Evolutionary conservation across 2,113 vertebrate species (phyloP).

Genomic region (Rutilus rutilus): DNA sequence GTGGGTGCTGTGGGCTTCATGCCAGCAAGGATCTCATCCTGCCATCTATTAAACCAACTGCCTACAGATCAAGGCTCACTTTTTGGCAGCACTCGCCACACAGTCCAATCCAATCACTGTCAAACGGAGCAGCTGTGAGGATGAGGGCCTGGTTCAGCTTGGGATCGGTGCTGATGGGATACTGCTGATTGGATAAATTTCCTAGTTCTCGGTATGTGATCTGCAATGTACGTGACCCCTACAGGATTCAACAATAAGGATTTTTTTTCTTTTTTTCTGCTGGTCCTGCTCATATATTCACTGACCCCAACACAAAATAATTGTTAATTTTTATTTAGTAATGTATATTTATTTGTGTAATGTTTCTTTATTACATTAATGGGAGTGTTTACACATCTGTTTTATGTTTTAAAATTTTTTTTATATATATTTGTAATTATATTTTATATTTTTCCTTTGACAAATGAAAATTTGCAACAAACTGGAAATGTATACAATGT

Average conservation of each 20-base stretch:
- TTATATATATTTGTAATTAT: too few species aligned
- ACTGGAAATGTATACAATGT: neutral
- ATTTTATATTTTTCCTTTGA: too few species aligned
- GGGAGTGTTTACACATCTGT: too few species aligned
- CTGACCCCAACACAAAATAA: neutral
- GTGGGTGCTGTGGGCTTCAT: conserved; percentile 67
- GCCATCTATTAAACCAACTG: conserved; percentile 76
- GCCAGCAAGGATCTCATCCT: conserved; percentile 73
- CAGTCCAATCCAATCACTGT: conserved; percentile 15
- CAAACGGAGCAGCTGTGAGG: neutral
- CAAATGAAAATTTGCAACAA: neutral
- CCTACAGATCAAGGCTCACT: conserved; percentile 72
- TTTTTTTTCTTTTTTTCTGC: neutral
- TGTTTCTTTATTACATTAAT: too few species aligned
- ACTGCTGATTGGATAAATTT: neutral
- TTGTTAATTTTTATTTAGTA: neutral
- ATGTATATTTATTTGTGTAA: too few species aligned
- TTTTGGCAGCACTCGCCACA: conserved; percentile 65
- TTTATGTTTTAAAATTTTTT: too few species aligned
- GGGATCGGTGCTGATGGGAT: neutral
- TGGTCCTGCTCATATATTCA: neutral
- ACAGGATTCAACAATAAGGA: neutral
- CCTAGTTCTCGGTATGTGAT: neutral
- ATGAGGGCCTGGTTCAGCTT: conserved; percentile 10
- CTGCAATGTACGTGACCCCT: neutral